These are phyloP conservation scores for Peromyscus californicus DNA, from an alignment of 2,113 vertebrate genomes.

Conservation along the genomic window DNA sequence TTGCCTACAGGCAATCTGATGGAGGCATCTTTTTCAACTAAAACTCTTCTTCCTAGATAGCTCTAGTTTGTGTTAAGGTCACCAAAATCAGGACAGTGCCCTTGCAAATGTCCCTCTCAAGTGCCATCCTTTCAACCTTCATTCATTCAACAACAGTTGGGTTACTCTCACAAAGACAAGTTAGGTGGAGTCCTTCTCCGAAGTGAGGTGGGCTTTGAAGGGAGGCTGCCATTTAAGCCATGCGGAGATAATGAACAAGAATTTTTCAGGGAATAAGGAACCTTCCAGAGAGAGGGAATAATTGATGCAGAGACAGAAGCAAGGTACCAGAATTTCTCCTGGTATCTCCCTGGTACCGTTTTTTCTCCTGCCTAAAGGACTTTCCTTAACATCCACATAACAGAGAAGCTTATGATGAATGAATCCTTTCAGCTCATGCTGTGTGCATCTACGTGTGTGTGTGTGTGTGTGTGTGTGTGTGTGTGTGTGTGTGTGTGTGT, in stretches of 20 bases:
- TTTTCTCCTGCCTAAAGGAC: background rate
- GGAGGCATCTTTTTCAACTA: background rate
- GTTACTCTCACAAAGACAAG: background rate
- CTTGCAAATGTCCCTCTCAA: background rate
- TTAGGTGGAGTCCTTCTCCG: background rate
- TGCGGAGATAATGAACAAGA: background rate
- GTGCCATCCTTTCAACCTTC: background rate
- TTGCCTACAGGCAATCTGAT: background rate
- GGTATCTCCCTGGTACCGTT: background rate
- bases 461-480: background rate
- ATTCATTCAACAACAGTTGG: background rate
- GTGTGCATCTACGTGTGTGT: background rate
- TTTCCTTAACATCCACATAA: background rate
- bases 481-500: background rate
- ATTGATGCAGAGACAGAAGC: background rate
- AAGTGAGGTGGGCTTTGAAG: background rate
- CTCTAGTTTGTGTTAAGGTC: background rate
- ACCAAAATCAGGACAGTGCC: background rate
- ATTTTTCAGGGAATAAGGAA: background rate
- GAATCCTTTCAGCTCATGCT: background rate
- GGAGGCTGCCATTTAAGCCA: background rate
- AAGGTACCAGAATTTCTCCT: background rate
- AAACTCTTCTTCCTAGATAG: background rate
- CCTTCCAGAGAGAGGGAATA: background rate
- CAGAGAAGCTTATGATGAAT: background rate